phyloP scores from a whole-genome alignment of 1,140 invertebrate species.

The Ostrea denselamellosa region DNA sequence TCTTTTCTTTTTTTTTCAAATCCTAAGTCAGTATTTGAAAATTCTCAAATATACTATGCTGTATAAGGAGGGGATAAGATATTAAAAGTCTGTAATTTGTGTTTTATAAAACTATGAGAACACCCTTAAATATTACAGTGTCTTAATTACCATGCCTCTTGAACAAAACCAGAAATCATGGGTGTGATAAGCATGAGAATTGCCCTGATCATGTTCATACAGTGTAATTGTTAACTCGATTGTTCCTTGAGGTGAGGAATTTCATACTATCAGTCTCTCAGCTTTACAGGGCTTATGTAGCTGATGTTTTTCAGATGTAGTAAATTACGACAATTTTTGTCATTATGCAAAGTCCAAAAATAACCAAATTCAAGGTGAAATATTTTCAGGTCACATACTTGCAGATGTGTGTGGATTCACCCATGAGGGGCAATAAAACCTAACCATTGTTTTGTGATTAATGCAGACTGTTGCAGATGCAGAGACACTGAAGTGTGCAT shows the following conservation, averaged over 20 bases:
- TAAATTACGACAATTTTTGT: conserved; percentile 11
- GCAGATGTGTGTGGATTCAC: not conserved
- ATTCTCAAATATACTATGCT: no score
- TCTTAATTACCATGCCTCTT: no score
- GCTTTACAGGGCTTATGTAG: not conserved
- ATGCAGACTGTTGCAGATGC: not conserved
- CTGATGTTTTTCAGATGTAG: conserved; percentile 2
- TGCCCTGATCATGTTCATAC: not conserved
- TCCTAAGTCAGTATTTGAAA: no score
- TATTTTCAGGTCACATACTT: not conserved
- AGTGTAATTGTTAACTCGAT: not conserved
- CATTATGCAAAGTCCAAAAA: not conserved
- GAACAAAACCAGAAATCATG: not conserved
- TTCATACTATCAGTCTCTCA: not conserved
- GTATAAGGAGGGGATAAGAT: no score
- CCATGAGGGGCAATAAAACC: not conserved
- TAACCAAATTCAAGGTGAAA: conserved; percentile 5
- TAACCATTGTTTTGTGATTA: not conserved
- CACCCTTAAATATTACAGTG: no score
- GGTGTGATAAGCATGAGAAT: not conserved
- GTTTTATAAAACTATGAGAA: no score
- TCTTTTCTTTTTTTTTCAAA: no score
- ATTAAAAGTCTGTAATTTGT: no score
- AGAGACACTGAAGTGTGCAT: conserved; percentile 18
- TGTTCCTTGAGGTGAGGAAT: not conserved